Percentiles rank a stretch among this genome's conserved stretches.
Evolutionary conservation across 2,113 vertebrate species (phyloP).

Genomic region (Phalacrocorax brasilianus): DNA sequence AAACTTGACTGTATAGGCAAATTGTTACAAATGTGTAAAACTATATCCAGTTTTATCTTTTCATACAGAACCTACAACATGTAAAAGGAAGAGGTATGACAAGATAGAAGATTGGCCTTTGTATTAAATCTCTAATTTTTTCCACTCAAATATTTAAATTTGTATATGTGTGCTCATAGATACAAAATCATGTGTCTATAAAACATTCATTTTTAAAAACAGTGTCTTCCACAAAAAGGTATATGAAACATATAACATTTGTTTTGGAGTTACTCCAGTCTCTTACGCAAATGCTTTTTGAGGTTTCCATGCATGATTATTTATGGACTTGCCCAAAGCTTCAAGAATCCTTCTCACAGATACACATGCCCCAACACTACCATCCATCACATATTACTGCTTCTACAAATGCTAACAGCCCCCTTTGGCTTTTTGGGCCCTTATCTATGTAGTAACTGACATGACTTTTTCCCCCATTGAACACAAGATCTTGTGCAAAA

Average conservation of each 20-base stretch:
- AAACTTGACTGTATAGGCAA: neutral
- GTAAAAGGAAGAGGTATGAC: neutral
- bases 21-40: neutral
- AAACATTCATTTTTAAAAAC: neutral
- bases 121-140: neutral
- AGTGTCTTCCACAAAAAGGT: neutral
- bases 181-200: neutral
- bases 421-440: neutral
- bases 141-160: neutral
- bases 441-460: neutral
- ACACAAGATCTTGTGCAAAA: neutral
- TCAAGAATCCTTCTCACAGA: neutral
- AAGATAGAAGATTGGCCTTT: neutral
- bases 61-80: neutral
- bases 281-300: neutral
- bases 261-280: neutral
- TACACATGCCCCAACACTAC: neutral
- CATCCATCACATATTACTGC: neutral
- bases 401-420: neutral
- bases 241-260: neutral
- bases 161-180: neutral
- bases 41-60: neutral
- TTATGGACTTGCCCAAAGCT: constrained; percentile 13
- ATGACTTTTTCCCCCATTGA: neutral
- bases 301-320: constrained; percentile 17